Base-by-base conservation (phyloP, 92 coral and sea anemone genomes). In the Parazoanthus swiftii region DNA sequence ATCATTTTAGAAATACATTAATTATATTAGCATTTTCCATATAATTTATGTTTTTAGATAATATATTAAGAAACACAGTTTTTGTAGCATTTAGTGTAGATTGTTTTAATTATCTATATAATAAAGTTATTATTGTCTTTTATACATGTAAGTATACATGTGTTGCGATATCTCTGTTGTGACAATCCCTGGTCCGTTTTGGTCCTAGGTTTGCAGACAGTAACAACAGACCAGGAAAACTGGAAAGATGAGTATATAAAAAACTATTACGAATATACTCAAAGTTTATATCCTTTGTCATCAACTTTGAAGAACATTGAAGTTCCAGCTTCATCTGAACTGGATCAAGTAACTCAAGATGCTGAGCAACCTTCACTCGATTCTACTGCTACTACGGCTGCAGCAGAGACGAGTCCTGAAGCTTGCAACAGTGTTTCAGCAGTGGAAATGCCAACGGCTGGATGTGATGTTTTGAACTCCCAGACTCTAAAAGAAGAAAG, bases 361-460 rank as follows among this genome's bases (percentile, higher is more conserved):
- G 9, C 16, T 20, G 18, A 81, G 20, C 35, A 81, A 66, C 54
- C 29, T 71, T 29, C 29, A 26, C 43, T 7, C n/a, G 68, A 71
- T 46, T 70, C 78, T 3, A 44, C 48, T 35, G 51, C 29, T 79
- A 59, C 16, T 51, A 29, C 39, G 13, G 50, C 21, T 71, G 65
- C 18, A 85, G 82, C 38, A 85, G 76, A 29, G 76, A 75, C 3
- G 83, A 82, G 46, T 86, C 89, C 18, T 74, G 81, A 48, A 81
- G 76, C 51, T 9, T 75, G 14, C 85, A 83, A 74, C 77, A 86
- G 68, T 91, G 85, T 50, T 50, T 76, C 75, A 11, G 26, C 1
- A 25, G 78, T 15, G 78, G 42, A 42, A 65, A 44, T 74, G 33
- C 29, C 48, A n/a, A 84, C 11, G 72, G 20, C 59, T 25, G n/a